A percentile compares a stretch with the other conserved stretches of the same genome.
Evolutionary conservation across 2,888 invertebrate species (phyloP).

Genomic region (Brachypterus glaber): DNA sequence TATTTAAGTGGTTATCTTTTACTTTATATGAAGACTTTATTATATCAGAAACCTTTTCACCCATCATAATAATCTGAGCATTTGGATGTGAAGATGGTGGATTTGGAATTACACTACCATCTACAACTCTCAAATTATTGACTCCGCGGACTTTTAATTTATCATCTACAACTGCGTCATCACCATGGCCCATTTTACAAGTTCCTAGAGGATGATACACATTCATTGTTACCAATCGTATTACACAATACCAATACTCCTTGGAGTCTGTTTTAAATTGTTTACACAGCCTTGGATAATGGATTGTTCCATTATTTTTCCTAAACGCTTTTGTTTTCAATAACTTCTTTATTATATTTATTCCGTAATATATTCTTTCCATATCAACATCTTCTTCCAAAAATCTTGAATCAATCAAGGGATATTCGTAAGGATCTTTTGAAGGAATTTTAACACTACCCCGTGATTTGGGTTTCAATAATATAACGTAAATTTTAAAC

Average conservation of each 20-base stretch:
- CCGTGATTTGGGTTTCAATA: slow-evolving; percentile 45
- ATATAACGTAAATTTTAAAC: slow-evolving; percentile 39
- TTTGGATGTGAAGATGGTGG: slow-evolving; percentile 56
- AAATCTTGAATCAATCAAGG: slow-evolving; percentile 51
- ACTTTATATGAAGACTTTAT: too few species aligned
- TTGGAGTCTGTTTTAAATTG: slow-evolving; percentile 46
- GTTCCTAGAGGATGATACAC: slow-evolving; percentile 60
- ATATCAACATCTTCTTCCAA: slow-evolving; percentile 37
- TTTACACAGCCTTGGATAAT: slow-evolving; percentile 46
- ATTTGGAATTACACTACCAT: slow-evolving; percentile 57
- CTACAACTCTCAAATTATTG: slow-evolving; percentile 51
- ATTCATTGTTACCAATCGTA: slow-evolving; percentile 49
- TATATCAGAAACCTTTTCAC: slow-evolving; percentile 56
- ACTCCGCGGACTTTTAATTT: slow-evolving; percentile 54
- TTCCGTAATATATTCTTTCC: slow-evolving; percentile 43
- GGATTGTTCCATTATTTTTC: slow-evolving; percentile 49
- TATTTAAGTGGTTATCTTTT: too few species aligned
- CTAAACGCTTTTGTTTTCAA: slow-evolving; percentile 40
- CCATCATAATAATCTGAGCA: slow-evolving; percentile 59
- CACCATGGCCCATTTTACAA: slow-evolving; percentile 57
- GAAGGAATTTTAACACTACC: slow-evolving; percentile 43
- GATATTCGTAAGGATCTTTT: slow-evolving; percentile 47
- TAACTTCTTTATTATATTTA: slow-evolving; percentile 41
- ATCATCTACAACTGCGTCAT: slow-evolving; percentile 53
- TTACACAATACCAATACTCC: slow-evolving; percentile 55